Evolutionary conservation across 2,113 vertebrate genomes (phyloP), one percentile per base, ranked within the genome.

Genomic region (Glareola pratincola): DNA sequence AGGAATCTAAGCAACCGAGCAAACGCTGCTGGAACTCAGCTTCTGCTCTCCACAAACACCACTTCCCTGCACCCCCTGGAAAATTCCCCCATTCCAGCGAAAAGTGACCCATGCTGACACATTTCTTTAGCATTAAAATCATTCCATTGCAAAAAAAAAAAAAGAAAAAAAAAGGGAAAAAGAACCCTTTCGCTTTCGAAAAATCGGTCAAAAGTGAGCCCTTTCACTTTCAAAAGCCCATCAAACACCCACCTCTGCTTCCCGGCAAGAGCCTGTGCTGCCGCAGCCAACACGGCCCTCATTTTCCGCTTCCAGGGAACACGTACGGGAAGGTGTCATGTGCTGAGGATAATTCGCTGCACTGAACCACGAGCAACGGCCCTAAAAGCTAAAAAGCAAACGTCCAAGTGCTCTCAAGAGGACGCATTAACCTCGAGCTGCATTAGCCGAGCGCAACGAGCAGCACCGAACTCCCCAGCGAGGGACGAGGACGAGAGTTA

Each of bases 301-400:
- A 8, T 4, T 5, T 39, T 5, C 75, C 26, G 75, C 88, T 59
- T 7, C 56, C 80, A 53, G 90, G 67, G 51, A 37, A 41, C 23
- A 7, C 62, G 1, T 0, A 7, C 8, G 73, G 29, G 5, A 7
- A 45, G 39, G 50, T 0, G 19, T 3, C 34, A 4, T 1, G 19
- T 2, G 66, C 27, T 5, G 47, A 18, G 74, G 37, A 64, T 15
- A 32, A 32, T 18, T 36, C 57, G 16, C 68, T 6, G 59, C 30
- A 0, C 69, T 0, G 5, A 60, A 2, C 59, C 0, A 12, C 3
- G 1, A 32, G 47, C 78, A 6, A 1, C 26, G 34, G 34, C 89
- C 22, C 86, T 0, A 0, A 5, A 9, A 29, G 66, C 47, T 20
- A 14, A 6, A 27, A 16, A 26, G 22, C 82, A 1, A 36, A 9